A percentile compares a stretch with the other conserved stretches of the same genome.
phyloP scores from a whole-genome alignment of 2,888 invertebrate species.

The Cataglyphis cursor region DNA sequence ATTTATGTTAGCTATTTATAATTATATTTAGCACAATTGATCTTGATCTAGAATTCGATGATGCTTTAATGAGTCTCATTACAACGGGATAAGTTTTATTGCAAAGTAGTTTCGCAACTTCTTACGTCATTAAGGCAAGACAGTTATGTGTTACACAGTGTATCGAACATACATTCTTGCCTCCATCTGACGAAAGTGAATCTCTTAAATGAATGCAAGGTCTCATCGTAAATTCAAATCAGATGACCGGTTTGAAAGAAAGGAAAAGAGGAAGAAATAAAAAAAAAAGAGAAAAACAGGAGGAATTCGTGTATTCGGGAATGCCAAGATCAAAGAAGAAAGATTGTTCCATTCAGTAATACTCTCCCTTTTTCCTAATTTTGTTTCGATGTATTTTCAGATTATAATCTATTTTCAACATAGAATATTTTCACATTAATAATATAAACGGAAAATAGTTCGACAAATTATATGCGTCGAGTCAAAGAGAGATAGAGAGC shows the following conservation, averaged over 20 bases:
- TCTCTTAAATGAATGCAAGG: constrained; percentile 42
- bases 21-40: constrained; percentile 45
- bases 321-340: neutral
- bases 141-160: constrained; percentile 68
- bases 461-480: neutral
- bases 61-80: constrained; percentile 59
- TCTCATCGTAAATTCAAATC: constrained; percentile 56
- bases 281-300: neutral
- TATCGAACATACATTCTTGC: constrained; percentile 46
- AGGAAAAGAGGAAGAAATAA: neutral
- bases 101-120: constrained; percentile 69
- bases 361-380: neutral
- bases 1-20: neutral
- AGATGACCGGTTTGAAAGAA: constrained; percentile 57
- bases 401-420: neutral
- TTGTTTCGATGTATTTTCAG: neutral
- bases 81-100: constrained; percentile 75
- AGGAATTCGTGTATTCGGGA: constrained; percentile 4
- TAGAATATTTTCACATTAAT: neutral
- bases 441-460: neutral
- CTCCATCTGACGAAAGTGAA: constrained; percentile 71
- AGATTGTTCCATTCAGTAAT: neutral
- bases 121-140: constrained; percentile 72
- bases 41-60: constrained; percentile 76
- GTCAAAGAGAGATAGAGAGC: neutral